These are phyloP conservation scores for Oncorhynchus kisutch DNA, from an alignment of 2,113 vertebrate genomes.

Conservation along the genomic window DNA sequence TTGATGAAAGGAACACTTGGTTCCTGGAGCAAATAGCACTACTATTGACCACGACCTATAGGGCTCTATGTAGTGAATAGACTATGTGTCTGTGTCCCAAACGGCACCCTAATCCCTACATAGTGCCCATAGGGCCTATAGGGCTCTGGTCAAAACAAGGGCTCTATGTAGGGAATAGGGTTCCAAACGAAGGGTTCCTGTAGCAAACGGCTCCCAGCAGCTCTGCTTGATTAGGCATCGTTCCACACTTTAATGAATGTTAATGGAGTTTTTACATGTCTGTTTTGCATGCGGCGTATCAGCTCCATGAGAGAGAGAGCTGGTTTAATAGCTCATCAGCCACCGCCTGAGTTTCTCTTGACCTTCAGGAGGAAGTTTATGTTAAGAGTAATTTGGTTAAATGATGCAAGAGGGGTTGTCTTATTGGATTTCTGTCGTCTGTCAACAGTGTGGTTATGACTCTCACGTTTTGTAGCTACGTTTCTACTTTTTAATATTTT, in stretches of 20 bases:
- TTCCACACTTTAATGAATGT: conserved; percentile 70
- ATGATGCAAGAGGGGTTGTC: conserved; percentile 39
- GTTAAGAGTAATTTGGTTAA: conserved; percentile 39
- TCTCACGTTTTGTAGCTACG: background rate
- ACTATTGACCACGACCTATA: too few relatives aligned
- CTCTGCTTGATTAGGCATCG: conserved; percentile 72
- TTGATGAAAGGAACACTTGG: conserved; percentile 22
- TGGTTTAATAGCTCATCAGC: conserved; percentile 78
- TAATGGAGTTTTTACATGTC: conserved; percentile 79
- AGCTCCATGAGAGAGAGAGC: conserved; percentile 70
- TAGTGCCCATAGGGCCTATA: too few relatives aligned
- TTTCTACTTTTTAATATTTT: conserved; percentile 13
- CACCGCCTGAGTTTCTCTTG: conserved; percentile 72
- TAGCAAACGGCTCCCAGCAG: conserved; percentile 53
- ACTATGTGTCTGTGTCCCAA: too few relatives aligned
- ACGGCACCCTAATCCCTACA: too few relatives aligned
- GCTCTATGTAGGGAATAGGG: too few relatives aligned
- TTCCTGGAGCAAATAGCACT: conserved; percentile 41
- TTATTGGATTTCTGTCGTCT: conserved; percentile 39
- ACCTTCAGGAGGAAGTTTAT: conserved; percentile 77
- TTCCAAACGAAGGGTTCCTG: too few relatives aligned
- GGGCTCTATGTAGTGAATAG: too few relatives aligned
- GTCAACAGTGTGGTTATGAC: conserved; percentile 16
- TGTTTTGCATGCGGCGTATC: conserved; percentile 62
- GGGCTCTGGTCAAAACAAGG: too few relatives aligned